Conservation (phyloP, 2,888 invertebrate genomes). For the Metacarcinus magister region DNA sequence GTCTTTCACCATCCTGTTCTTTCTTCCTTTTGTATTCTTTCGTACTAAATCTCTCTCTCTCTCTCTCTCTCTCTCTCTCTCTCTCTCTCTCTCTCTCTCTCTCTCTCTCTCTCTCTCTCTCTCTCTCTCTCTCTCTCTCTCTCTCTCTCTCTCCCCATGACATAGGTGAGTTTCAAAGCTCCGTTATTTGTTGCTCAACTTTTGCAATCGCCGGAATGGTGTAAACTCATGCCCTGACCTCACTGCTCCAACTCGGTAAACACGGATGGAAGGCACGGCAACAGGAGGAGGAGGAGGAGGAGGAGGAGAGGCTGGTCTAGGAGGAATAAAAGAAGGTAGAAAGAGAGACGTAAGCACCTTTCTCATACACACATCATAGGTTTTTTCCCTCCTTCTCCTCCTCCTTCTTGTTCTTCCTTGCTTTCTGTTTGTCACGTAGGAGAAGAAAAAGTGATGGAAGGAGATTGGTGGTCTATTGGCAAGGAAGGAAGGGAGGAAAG, state of each 20-base stretch:
- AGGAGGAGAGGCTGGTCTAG: not conserved
- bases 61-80: slow-evolving; percentile 30
- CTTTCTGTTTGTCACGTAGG: not conserved
- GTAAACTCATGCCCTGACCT: not conserved
- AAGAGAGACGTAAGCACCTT: not conserved
- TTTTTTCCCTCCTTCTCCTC: not conserved
- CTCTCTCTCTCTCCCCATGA: slow-evolving; percentile 20
- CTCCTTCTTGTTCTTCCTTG: not conserved
- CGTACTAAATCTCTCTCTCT: slow-evolving; percentile 7
- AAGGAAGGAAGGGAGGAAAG: not conserved
- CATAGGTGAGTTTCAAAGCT: not conserved
- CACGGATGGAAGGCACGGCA: not conserved
- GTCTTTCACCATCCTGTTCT: not conserved
- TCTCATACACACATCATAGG: not conserved
- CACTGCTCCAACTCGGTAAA: not conserved
- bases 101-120: slow-evolving; percentile 49
- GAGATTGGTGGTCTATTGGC: slow-evolving; percentile 34
- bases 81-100: slow-evolving; percentile 53
- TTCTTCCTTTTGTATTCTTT: slow-evolving; percentile 12
- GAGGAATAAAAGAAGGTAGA: not conserved
- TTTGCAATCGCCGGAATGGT: not conserved
- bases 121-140: slow-evolving; percentile 32
- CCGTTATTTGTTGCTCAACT: slow-evolving; percentile 37
- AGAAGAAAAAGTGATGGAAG: not conserved
- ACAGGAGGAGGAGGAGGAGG: not conserved